Evolutionary conservation across 2,888 invertebrate genomes (phyloP).

Genomic region (Cyaniris semiargus): DNA sequence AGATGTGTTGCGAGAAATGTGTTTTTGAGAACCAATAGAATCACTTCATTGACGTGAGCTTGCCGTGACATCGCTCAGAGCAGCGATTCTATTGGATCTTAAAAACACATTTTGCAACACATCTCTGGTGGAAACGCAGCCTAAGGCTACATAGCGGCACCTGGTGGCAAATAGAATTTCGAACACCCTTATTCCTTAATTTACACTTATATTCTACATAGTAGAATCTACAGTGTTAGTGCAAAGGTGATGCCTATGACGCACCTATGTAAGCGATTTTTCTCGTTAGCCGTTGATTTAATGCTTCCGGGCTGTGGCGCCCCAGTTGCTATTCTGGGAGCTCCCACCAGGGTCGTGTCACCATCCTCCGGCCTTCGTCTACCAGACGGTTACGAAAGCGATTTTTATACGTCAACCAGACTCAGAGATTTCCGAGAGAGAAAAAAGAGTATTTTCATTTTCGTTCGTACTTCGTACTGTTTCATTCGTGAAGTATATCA

Average conservation of each 20-base stretch:
- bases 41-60: too few relatives aligned
- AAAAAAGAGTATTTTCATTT: not conserved
- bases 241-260: not conserved
- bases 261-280: not conserved
- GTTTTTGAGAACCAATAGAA: too few relatives aligned
- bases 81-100: too few relatives aligned
- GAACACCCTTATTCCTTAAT: not conserved
- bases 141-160: too few relatives aligned
- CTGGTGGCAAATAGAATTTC: too few relatives aligned
- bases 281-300: conserved; percentile 27
- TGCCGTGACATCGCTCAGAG: too few relatives aligned
- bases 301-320: conserved; percentile 24
- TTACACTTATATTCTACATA: too few relatives aligned
- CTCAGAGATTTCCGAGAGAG: not conserved
- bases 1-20: too few relatives aligned
- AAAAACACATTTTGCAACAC: too few relatives aligned
- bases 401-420: not conserved
- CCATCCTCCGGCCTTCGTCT: conserved; percentile 16
- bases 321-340: conserved; percentile 27
- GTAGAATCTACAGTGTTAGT: not conserved
- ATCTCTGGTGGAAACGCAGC: too few relatives aligned
- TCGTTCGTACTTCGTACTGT: too few relatives aligned
- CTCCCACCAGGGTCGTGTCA: conserved; percentile 22
- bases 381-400: conserved; percentile 6
- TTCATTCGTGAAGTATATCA: too few relatives aligned